phyloP scores from a whole-genome alignment of 2,888 invertebrate genomes.

The Ennomos quercinarius region DNA sequence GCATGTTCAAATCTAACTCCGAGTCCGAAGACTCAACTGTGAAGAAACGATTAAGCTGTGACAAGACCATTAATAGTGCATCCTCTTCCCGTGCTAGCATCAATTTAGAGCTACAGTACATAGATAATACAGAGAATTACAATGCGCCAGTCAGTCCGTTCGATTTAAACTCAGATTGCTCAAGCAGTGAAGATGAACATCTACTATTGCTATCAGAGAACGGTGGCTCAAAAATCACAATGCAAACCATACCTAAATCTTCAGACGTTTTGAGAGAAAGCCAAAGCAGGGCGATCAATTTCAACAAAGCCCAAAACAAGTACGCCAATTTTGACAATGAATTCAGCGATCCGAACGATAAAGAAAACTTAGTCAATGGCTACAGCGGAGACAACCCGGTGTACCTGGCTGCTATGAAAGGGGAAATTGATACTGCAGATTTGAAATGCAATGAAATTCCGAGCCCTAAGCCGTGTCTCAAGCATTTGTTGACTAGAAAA shows the following conservation, averaged over 20 bases:
- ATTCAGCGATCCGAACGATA: slow-evolving; percentile 77
- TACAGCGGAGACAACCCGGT: slow-evolving; percentile 78
- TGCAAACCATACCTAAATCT: slow-evolving; percentile 71
- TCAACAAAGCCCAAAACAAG: slow-evolving; percentile 73
- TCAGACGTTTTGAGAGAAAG: slow-evolving; percentile 75
- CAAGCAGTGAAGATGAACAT: slow-evolving; percentile 81
- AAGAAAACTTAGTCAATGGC: slow-evolving; percentile 69
- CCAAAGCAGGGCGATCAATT: slow-evolving; percentile 67
- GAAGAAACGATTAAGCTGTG: slow-evolving; percentile 77
- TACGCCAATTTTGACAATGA: slow-evolving; percentile 80
- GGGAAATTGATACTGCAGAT: slow-evolving; percentile 65
- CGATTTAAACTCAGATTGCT: slow-evolving; percentile 73
- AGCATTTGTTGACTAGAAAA: slow-evolving; percentile 73
- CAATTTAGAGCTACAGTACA: slow-evolving; percentile 73
- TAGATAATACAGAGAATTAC: slow-evolving; percentile 67
- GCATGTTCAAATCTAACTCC: slow-evolving; percentile 69
- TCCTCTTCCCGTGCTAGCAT: slow-evolving; percentile 73
- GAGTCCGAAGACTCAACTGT: slow-evolving; percentile 77
- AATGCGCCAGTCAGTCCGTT: slow-evolving; percentile 62
- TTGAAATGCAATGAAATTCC: slow-evolving; percentile 62
- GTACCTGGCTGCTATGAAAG: slow-evolving; percentile 74
- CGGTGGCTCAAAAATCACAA: slow-evolving; percentile 78
- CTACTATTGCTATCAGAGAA: slow-evolving; percentile 78
- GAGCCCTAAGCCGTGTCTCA: slow-evolving; percentile 65
- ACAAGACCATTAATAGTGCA: slow-evolving; percentile 72